phyloP scores from a whole-genome alignment of 2,797 vertebrate genomes.

The Enteromius fasciolatus region DNA sequence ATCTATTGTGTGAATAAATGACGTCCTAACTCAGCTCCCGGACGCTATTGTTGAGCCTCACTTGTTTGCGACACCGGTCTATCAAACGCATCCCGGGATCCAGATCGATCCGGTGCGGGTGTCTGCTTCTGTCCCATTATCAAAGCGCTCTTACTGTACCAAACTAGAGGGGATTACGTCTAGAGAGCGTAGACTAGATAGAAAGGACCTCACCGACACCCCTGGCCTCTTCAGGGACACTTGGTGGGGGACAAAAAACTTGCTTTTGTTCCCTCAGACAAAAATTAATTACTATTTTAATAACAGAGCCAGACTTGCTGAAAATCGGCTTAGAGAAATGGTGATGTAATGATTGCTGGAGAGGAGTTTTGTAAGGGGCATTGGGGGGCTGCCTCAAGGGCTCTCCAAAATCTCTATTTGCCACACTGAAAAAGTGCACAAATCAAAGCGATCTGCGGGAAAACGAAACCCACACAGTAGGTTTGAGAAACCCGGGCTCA shows the following conservation, averaged over 20 bases:
- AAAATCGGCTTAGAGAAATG: constrained; percentile 49
- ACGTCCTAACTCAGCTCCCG: background rate
- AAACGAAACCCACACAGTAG: constrained; percentile 10
- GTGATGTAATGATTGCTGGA: constrained; percentile 48
- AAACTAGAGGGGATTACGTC: constrained; percentile 46
- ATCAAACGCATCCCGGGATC: constrained; percentile 63
- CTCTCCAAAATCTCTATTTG: constrained; percentile 29
- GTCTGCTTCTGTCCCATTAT: constrained; percentile 53
- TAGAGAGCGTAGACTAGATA: constrained; percentile 22
- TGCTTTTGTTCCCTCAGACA: constrained; percentile 41
- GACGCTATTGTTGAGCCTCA: constrained; percentile 63
- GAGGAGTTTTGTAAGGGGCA: constrained; percentile 40
- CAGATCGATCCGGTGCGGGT: constrained; percentile 64
- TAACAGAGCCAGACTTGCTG: constrained; percentile 30
- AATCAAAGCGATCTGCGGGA: constrained; percentile 33
- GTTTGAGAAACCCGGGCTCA: constrained; percentile 18
- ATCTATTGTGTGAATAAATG: background rate
- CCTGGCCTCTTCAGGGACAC: constrained; percentile 33
- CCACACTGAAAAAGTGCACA: constrained; percentile 9
- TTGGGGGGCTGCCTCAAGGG: constrained; percentile 24
- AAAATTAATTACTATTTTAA: constrained; percentile 56
- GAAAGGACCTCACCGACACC: constrained; percentile 13
- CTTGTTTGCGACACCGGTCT: constrained; percentile 57
- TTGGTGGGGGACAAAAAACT: constrained; percentile 30
- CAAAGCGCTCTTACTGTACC: constrained; percentile 57